These are phyloP conservation scores for Rana temporaria DNA, from an alignment of 2,113 vertebrate species.

Conservation along the genomic window DNA sequence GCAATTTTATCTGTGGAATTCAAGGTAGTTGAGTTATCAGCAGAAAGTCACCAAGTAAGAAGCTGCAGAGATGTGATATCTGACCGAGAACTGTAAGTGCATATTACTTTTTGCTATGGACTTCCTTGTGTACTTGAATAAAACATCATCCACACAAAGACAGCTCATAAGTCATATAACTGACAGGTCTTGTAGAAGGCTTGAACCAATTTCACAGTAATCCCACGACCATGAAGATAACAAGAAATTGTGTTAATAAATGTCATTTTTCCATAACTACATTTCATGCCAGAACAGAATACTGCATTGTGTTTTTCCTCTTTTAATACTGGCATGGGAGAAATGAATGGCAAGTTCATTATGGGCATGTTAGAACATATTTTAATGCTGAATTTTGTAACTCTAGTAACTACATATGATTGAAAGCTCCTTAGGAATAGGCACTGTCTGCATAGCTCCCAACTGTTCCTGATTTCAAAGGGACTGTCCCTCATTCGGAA, in stretches of 20 bases:
- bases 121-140: slow-evolving; percentile 46
- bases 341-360: background rate
- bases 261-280: slow-evolving; percentile 39
- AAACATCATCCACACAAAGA: slow-evolving; percentile 49
- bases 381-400: slow-evolving; percentile 10
- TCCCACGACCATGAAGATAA: slow-evolving; percentile 46
- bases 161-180: slow-evolving; percentile 46
- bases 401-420: background rate
- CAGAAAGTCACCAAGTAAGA: slow-evolving; percentile 8
- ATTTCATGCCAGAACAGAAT: slow-evolving; percentile 37
- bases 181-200: slow-evolving; percentile 49
- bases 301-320: slow-evolving; percentile 15
- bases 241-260: slow-evolving; percentile 51
- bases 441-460: too few species aligned
- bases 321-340: slow-evolving; percentile 12
- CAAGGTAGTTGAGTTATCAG: slow-evolving; percentile 52
- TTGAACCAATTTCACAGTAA: slow-evolving; percentile 49
- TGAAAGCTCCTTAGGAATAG: too few species aligned
- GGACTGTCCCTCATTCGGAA: too few species aligned
- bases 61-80: slow-evolving; percentile 33
- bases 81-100: slow-evolving; percentile 27
- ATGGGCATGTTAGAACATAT: background rate
- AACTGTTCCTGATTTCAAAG: too few species aligned
- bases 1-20: slow-evolving; percentile 43
- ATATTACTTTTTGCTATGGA: slow-evolving; percentile 42